Evolutionary conservation across 1,140 invertebrate genomes (phyloP).

Genomic region (Drosophila nasuta): DNA sequence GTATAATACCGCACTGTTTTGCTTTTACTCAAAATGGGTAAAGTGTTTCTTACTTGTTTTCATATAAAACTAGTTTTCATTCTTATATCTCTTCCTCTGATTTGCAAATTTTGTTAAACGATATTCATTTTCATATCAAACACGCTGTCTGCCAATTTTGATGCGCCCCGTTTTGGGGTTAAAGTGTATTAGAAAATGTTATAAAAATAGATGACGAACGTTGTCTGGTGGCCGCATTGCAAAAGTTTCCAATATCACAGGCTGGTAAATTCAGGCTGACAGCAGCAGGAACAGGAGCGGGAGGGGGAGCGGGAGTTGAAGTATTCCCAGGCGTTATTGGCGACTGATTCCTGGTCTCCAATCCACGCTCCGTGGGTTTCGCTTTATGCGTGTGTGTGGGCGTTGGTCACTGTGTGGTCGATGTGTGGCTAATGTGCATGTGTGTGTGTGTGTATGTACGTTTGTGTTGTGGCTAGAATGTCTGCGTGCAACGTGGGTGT

Average conservation of each 20-base stretch:
- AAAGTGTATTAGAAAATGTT: conserved; percentile 8
- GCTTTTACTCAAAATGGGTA: no score
- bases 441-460: conserved; percentile 1
- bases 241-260: conserved; percentile 55
- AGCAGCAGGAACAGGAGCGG: conserved; percentile 12
- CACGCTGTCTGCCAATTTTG: no score
- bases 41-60: no score
- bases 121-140: no score
- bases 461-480: background rate
- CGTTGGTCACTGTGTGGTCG: conserved; percentile 16
- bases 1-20: no score
- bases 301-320: background rate
- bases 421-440: conserved; percentile 24
- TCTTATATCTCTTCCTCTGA: no score
- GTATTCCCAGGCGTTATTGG: conserved; percentile 4
- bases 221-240: conserved; percentile 34
- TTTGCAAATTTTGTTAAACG: no score
- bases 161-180: no score
- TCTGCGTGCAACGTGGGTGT: background rate
- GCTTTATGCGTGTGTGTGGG: background rate
- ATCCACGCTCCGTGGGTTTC: background rate
- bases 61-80: no score
- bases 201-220: conserved; percentile 49
- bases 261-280: conserved; percentile 32
- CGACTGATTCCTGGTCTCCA: background rate